These are phyloP conservation scores for Podargus strigoides DNA, from an alignment of 2,797 vertebrate species.

Conservation along the genomic window DNA sequence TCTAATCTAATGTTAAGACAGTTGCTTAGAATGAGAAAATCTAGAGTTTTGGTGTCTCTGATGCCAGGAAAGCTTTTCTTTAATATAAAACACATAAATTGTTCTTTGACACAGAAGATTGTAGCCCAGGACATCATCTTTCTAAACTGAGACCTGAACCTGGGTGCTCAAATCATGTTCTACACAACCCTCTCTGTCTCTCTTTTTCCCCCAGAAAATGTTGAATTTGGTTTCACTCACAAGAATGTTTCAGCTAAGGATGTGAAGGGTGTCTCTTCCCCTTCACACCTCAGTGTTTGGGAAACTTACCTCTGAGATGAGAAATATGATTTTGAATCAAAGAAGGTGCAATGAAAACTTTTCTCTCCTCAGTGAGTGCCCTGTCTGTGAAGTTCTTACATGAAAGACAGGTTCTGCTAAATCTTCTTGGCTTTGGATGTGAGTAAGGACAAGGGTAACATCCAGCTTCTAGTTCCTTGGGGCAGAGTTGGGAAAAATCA, in stretches of 20 bases:
- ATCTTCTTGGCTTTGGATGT: not conserved
- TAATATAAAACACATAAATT: not conserved
- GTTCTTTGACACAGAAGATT: not conserved
- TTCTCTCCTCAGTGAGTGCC: not conserved
- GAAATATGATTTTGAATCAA: not conserved
- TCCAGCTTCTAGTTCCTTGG: not conserved
- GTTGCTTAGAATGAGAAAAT: not conserved
- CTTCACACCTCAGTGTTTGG: not conserved
- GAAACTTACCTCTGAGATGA: not conserved
- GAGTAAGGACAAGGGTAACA: not conserved
- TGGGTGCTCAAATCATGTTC: not conserved
- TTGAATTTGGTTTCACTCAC: not conserved
- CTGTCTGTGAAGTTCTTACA: not conserved
- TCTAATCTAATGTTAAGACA: not conserved
- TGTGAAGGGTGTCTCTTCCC: not conserved
- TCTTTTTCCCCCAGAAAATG: not conserved
- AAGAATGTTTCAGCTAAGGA: not conserved
- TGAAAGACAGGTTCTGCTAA: not conserved
- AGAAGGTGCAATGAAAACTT: not conserved
- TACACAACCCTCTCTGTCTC: not conserved
- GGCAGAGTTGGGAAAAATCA: not conserved
- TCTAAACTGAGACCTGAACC: not conserved
- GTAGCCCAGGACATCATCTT: not conserved
- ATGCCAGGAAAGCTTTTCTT: not conserved
- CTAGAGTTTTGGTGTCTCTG: not conserved